These are phyloP conservation scores for Tanypteryx hageni DNA, from an alignment of 2,888 invertebrate genomes.

Conservation along the genomic window DNA sequence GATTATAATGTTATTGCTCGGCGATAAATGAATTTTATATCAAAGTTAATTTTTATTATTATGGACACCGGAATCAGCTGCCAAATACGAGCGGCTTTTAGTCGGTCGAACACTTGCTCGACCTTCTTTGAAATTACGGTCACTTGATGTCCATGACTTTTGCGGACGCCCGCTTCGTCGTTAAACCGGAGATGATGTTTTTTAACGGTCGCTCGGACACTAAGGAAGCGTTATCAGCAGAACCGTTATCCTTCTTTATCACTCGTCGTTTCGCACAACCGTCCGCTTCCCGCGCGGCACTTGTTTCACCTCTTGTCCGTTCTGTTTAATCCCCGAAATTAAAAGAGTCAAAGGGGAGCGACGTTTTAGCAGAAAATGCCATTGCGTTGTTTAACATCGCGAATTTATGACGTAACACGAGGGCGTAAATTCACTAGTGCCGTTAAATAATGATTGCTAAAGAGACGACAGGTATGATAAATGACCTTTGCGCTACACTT, in stretches of 20 bases:
- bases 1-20: no score
- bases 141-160: background rate
- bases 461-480: background rate
- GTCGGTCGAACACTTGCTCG: no score
- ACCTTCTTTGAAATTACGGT: background rate
- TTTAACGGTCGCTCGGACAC: background rate
- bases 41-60: no score
- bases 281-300: background rate
- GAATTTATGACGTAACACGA: background rate
- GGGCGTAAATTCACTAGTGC: background rate
- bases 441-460: background rate
- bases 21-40: no score
- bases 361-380: background rate
- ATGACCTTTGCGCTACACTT: background rate
- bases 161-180: background rate
- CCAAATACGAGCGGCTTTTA: no score
- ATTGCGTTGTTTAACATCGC: background rate
- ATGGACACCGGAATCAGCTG: no score
- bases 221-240: background rate
- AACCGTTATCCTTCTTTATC: conserved; percentile 2
- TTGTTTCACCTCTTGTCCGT: background rate
- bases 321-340: background rate
- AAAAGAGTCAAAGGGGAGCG: background rate
- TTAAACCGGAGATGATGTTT: background rate
- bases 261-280: background rate